Conservation (phyloP, 1,140 invertebrate species). For the Drosophila bocqueti region DNA sequence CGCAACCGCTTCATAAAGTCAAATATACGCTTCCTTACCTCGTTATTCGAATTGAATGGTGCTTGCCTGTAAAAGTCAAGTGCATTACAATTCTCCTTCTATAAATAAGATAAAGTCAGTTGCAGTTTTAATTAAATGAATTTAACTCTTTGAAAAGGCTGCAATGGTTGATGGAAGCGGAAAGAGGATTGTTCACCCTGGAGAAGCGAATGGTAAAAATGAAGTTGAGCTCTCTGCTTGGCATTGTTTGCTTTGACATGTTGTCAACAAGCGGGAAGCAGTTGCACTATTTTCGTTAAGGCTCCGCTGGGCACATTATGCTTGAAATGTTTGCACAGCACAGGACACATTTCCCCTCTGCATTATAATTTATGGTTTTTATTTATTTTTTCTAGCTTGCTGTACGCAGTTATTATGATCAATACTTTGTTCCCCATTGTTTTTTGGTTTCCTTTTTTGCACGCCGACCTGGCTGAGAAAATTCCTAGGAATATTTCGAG, state of each 20-base stretch:
- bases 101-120: not conserved
- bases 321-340: constrained; percentile 31
- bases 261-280: constrained; percentile 54
- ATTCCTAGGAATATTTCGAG: constrained; percentile 19
- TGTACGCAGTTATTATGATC: constrained; percentile 18
- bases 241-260: constrained; percentile 64
- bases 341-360: not conserved
- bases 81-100: not conserved
- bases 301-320: constrained; percentile 45
- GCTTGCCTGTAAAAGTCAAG: not conserved
- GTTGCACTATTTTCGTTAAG: constrained; percentile 34
- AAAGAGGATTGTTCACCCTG: not conserved
- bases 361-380: constrained; percentile 14
- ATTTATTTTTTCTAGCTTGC: constrained; percentile 12
- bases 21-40: constrained; percentile 8
- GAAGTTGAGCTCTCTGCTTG: constrained; percentile 16
- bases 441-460: constrained; percentile 1
- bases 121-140: constrained; percentile 31
- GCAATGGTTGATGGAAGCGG: not conserved
- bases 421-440: constrained; percentile 6
- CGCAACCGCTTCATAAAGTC: not conserved
- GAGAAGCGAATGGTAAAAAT: constrained; percentile 7
- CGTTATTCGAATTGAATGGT: not conserved
- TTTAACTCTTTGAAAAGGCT: constrained; percentile 1
- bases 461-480: constrained; percentile 7